Evolutionary conservation across 2,888 invertebrate species (phyloP).

Genomic region (Operophtera brumata): DNA sequence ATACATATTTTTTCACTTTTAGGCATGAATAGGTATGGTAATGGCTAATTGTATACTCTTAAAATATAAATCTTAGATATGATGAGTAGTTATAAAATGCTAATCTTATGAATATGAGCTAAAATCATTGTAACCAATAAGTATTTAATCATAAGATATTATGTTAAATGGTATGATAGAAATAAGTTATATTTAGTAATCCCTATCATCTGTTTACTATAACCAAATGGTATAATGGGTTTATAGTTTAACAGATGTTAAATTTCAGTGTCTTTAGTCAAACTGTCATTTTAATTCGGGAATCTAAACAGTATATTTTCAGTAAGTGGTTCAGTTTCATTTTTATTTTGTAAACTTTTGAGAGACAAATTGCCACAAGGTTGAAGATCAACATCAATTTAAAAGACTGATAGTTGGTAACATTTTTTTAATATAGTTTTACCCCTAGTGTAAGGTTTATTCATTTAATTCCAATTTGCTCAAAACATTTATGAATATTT

Average conservation of each 20-base stretch:
- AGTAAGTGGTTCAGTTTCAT: slow-evolving; percentile 7
- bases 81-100: slow-evolving; percentile 49
- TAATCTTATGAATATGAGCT: slow-evolving; percentile 80
- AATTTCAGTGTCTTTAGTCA: slow-evolving; percentile 17
- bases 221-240: slow-evolving; percentile 2
- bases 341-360: slow-evolving; percentile 77
- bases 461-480: slow-evolving; percentile 77
- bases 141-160: slow-evolving; percentile 20
- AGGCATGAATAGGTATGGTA: slow-evolving; percentile 15
- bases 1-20: slow-evolving; percentile 12
- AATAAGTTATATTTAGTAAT: slow-evolving; percentile 19
- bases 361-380: slow-evolving; percentile 73
- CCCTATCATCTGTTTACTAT: background rate
- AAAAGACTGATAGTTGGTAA: slow-evolving; percentile 82
- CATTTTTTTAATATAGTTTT: slow-evolving; percentile 78
- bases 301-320: background rate
- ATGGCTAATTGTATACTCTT: slow-evolving; percentile 18
- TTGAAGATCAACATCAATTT: slow-evolving; percentile 81
- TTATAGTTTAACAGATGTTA: slow-evolving; percentile 17
- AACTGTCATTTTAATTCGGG: slow-evolving; percentile 24
- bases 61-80: slow-evolving; percentile 19
- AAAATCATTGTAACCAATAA: slow-evolving; percentile 43
- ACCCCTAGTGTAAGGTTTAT: slow-evolving; percentile 77
- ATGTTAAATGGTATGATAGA: slow-evolving; percentile 35
- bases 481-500: slow-evolving; percentile 60